Conservation (phyloP, 2,113 vertebrate species). For the Telmatochromis brichardi region DNA sequence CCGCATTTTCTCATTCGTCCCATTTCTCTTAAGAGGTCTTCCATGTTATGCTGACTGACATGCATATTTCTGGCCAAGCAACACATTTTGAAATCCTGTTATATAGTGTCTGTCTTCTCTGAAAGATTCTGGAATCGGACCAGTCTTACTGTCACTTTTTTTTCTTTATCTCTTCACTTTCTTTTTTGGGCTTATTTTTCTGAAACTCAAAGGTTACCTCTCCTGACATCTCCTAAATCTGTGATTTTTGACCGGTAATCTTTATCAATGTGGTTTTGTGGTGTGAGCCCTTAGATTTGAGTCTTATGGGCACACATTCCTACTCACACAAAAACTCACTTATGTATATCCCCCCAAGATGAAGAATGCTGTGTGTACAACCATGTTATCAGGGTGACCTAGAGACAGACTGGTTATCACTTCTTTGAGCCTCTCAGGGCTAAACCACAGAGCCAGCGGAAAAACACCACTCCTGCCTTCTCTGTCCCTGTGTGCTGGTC, state of each 20-base stretch:
- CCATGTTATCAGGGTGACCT: conserved; percentile 66
- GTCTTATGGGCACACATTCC: not conserved
- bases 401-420: conserved; percentile 66
- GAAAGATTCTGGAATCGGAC: not conserved
- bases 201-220: not conserved
- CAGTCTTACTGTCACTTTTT: not conserved
- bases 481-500: conserved; percentile 43
- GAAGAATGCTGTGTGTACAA: conserved; percentile 50
- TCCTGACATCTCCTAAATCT: not conserved
- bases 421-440: conserved; percentile 50
- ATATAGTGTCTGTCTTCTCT: not conserved
- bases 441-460: conserved; percentile 54
- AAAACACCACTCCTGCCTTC: conserved; percentile 45
- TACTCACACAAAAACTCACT: conserved; percentile 8
- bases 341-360: conserved; percentile 22
- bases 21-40: not conserved
- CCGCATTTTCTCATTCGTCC: not conserved
- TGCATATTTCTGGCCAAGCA: not conserved
- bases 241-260: not conserved
- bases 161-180: not conserved
- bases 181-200: not conserved
- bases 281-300: not conserved
- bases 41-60: not conserved
- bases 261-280: not conserved
- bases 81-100: not conserved